Evolutionary conservation across 1,140 invertebrate species (phyloP), one percentile per base, ranked within the genome.

Genomic region (Diabrotica virgifera): DNA sequence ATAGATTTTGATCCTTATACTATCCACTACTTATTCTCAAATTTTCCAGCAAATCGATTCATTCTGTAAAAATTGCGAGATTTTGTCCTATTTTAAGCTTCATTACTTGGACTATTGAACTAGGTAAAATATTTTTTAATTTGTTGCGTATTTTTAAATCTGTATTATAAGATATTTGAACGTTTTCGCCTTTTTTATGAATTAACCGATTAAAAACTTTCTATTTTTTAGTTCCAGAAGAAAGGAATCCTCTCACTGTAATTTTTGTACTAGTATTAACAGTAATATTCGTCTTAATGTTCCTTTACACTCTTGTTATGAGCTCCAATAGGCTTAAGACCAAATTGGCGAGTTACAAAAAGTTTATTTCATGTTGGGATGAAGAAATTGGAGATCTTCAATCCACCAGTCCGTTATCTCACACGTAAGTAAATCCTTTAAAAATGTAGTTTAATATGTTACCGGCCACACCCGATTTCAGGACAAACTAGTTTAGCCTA

Each of bases 141-240:
- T n/a, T n/a, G n/a, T n/a, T n/a, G n/a, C n/a, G n/a, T n/a, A n/a
- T n/a, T n/a, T n/a, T 24, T 2, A 24, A 24, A 24, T 24, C 24
- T 24, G 4, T 24, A 24, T 24, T 24, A 24, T 24, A 24, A 24
- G 24, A 4, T 4, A 24, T 24, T 24, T 24, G 24, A 24, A 24
- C 24, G 1, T 24, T 24, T 24, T 4, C 1, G 1, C 24, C 4
- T 24, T 24, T 24, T 24, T 24, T 24, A 24, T 2, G 0, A 46
- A 46, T 46, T 46, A 46, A 10, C 40, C 8, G 40, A 46, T 6
- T 24, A 24, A 24, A 4, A 1, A 24, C 24, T 24, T 24, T 36
- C 24, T 55, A 24, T 55, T 14, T 55, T 55, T 14, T 36, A 55
- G 53, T 55, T 13, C 55, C 55, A 36, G 36, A 36, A 24, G 37